These are phyloP conservation scores for Torymus texanus DNA, from an alignment of 2,888 invertebrate species.

Conservation along the genomic window DNA sequence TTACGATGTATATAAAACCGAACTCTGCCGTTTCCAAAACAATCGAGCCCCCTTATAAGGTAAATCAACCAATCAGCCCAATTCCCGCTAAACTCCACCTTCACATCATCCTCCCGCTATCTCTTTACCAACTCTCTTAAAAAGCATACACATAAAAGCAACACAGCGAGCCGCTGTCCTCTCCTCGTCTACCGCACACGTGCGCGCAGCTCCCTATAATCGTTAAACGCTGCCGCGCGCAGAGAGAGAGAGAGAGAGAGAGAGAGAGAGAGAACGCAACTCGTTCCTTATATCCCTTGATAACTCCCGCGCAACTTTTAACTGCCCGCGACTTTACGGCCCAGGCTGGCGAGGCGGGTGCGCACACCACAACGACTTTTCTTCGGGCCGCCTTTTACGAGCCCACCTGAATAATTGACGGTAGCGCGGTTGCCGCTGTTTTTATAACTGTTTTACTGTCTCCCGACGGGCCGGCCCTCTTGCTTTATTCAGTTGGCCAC, in stretches of 20 bases:
- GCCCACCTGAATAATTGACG: constrained; percentile 23
- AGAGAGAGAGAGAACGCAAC: too few relatives aligned
- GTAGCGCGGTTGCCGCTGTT: constrained; percentile 17
- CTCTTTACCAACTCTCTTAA: too few relatives aligned
- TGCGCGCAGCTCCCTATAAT: not conserved
- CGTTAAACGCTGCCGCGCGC: not conserved
- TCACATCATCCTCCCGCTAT: too few relatives aligned
- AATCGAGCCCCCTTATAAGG: too few relatives aligned
- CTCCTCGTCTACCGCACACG: too few relatives aligned
- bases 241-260: too few relatives aligned
- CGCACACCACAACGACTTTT: constrained; percentile 14
- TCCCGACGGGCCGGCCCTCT: not conserved
- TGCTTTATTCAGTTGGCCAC: not conserved
- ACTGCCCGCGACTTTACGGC: not conserved
- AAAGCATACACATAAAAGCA: too few relatives aligned
- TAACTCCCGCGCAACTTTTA: constrained; percentile 6
- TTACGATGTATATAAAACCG: too few relatives aligned
- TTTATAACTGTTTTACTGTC: constrained; percentile 40
- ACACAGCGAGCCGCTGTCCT: too few relatives aligned
- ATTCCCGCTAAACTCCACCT: too few relatives aligned
- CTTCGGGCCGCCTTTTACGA: constrained; percentile 13
- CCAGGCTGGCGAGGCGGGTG: not conserved
- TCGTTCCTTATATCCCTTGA: not conserved
- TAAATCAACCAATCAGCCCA: too few relatives aligned
- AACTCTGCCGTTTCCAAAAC: too few relatives aligned